phyloP scores from a whole-genome alignment of 2,888 invertebrate species.

The Melanargia galathea region DNA sequence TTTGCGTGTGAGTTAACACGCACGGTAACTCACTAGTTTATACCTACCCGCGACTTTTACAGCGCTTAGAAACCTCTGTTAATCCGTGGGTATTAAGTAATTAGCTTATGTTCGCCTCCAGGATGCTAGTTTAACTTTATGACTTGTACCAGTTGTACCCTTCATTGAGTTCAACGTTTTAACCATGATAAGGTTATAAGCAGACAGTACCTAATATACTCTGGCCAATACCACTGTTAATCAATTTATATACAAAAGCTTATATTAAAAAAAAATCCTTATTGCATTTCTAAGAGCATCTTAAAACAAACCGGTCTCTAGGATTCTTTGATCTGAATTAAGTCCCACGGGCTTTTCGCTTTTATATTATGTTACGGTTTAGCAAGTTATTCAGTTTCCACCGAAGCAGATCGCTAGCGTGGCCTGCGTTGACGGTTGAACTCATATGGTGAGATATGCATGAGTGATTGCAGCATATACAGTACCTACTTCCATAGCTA shows the following conservation, averaged over 20 bases:
- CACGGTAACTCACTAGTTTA: not conserved
- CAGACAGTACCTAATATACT: too few relatives aligned
- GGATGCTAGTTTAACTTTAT: too few relatives aligned
- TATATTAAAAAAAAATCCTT: too few relatives aligned
- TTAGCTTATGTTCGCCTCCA: too few relatives aligned
- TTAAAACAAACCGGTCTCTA: too few relatives aligned
- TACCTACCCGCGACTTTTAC: not conserved
- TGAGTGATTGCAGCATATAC: conserved; percentile 7
- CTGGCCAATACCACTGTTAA: too few relatives aligned
- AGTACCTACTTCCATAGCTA: conserved; percentile 6
- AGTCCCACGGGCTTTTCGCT: not conserved
- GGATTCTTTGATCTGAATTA: not conserved
- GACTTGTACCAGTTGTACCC: too few relatives aligned
- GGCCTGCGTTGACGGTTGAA: conserved; percentile 11
- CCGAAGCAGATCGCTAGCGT: conserved; percentile 9
- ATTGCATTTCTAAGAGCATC: too few relatives aligned
- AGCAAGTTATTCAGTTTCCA: conserved; percentile 6
- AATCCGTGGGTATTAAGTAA: not conserved
- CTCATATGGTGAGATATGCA: conserved; percentile 15
- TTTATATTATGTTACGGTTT: conserved; percentile 9
- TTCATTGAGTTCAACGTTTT: too few relatives aligned
- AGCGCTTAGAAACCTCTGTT: not conserved
- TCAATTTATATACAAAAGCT: too few relatives aligned
- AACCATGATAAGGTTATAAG: too few relatives aligned
- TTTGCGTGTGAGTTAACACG: not conserved